phyloP scores from a whole-genome alignment of 2,888 invertebrate species.

The Boloria selene region DNA sequence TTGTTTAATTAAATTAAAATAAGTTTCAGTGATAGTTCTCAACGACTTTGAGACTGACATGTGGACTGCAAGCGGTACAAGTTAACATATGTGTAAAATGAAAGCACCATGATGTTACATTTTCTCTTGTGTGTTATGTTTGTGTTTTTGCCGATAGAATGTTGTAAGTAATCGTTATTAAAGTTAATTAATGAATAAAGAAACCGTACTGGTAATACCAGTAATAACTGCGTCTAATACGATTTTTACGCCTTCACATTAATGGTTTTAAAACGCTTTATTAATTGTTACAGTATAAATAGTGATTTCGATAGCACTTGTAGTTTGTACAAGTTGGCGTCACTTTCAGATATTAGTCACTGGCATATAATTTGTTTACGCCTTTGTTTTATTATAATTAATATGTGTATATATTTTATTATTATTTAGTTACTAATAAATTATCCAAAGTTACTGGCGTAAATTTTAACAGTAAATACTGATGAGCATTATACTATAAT shows the following conservation, averaged over 20 bases:
- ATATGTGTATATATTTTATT: too few relatives aligned
- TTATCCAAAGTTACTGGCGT: too few relatives aligned
- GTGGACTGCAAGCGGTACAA: slow-evolving; percentile 10
- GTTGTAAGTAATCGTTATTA: slow-evolving; percentile 25
- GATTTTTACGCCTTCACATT: slow-evolving; percentile 5
- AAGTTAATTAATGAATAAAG: slow-evolving; percentile 22
- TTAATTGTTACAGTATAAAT: slow-evolving; percentile 4
- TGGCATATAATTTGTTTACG: too few relatives aligned
- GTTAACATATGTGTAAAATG: slow-evolving; percentile 39
- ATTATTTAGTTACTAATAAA: too few relatives aligned
- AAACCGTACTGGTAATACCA: slow-evolving; percentile 1
- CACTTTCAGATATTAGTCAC: too few relatives aligned
- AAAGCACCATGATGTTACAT: slow-evolving; percentile 41
- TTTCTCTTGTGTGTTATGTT: slow-evolving; percentile 41
- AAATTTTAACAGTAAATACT: too few relatives aligned
- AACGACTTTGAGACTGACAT: not conserved
- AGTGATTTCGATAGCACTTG: too few relatives aligned
- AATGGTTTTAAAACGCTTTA: slow-evolving; percentile 21
- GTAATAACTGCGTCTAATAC: slow-evolving; percentile 18
- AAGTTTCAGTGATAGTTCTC: not conserved
- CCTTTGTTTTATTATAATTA: too few relatives aligned
- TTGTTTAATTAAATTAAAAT: not conserved
- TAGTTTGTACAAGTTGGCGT: too few relatives aligned
- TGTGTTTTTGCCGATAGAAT: slow-evolving; percentile 41
- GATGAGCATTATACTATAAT: too few relatives aligned